phyloP scores from a whole-genome alignment of 1,140 invertebrate species.

The Aethina tumida region DNA sequence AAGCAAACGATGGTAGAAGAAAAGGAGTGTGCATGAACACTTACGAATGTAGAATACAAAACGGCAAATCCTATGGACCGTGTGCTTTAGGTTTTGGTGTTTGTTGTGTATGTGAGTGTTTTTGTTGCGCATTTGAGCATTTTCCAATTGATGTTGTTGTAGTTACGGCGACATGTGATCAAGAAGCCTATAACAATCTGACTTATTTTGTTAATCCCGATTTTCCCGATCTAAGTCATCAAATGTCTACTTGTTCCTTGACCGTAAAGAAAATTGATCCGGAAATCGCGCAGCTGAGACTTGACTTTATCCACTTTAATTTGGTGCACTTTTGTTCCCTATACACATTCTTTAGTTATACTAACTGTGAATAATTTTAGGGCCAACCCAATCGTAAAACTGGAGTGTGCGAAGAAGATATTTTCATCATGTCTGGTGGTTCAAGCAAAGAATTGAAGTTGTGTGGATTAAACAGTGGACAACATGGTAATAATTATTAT shows the following conservation, averaged over 20 bases:
- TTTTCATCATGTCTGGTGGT: conserved; percentile 51
- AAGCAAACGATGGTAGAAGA: conserved; percentile 56
- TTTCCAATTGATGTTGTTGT: conserved; percentile 24
- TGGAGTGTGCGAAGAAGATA: conserved; percentile 65
- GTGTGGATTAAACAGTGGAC: conserved; percentile 74
- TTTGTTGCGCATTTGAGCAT: conserved; percentile 1
- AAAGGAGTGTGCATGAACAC: conserved; percentile 67
- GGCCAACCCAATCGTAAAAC: conserved; percentile 70
- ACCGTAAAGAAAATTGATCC: conserved; percentile 59
- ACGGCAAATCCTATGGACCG: conserved; percentile 60
- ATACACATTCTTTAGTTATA: conserved; percentile 2
- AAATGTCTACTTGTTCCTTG: conserved; percentile 52
- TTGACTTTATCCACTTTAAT: conserved; percentile 73
- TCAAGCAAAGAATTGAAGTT: conserved; percentile 48
- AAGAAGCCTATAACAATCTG: conserved; percentile 67
- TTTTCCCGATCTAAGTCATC: conserved; percentile 62
- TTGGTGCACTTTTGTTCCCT: conserved; percentile 41
- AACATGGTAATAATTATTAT: conserved; percentile 50
- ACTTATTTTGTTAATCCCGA: conserved; percentile 76
- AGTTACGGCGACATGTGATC: conserved; percentile 68
- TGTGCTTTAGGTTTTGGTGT: conserved; percentile 78
- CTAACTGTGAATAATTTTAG: conserved; percentile 36
- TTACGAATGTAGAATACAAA: conserved; percentile 71
- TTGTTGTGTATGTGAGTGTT: conserved; percentile 76
- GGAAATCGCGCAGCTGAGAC: conserved; percentile 63